Conservation (phyloP, 2,888 invertebrate species). For the Brenthis hecate region DNA sequence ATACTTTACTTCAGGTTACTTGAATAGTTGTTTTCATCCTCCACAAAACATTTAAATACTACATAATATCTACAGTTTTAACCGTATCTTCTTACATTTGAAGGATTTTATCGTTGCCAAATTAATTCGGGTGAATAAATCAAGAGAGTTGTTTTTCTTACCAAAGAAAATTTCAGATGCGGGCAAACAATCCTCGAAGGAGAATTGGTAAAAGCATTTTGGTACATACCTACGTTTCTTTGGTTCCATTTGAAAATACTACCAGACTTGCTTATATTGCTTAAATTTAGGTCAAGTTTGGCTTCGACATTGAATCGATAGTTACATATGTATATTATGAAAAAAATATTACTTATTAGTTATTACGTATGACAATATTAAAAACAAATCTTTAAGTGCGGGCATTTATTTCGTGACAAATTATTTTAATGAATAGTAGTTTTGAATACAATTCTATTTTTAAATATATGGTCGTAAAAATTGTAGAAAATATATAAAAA, state of each 20-base stretch:
- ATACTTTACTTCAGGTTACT: no score
- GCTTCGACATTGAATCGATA: no score
- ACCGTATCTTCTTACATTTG: not conserved
- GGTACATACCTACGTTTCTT: not conserved
- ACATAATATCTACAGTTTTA: no score
- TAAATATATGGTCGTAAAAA: not conserved
- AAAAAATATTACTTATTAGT: no score
- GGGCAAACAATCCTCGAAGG: conserved; percentile 57
- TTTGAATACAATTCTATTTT: no score
- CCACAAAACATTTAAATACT: no score
- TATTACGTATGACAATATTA: no score
- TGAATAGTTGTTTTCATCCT: no score
- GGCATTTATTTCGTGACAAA: not conserved
- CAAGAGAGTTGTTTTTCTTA: conserved; percentile 59
- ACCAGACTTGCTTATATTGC: no score
- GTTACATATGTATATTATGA: no score
- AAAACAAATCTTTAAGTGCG: not conserved
- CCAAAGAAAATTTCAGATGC: conserved; percentile 53
- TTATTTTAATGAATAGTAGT: not conserved
- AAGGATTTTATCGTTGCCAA: conserved; percentile 42
- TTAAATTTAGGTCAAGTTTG: no score
- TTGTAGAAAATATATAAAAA: not conserved
- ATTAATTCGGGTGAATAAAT: conserved; percentile 62
- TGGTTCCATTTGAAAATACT: no score
- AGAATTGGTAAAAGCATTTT: conserved; percentile 47